Percentiles rank a stretch among this genome's conserved stretches.
These are phyloP conservation scores for Hyppa rectilinea DNA, from an alignment of 2,888 invertebrate genomes.

Conservation along the genomic window DNA sequence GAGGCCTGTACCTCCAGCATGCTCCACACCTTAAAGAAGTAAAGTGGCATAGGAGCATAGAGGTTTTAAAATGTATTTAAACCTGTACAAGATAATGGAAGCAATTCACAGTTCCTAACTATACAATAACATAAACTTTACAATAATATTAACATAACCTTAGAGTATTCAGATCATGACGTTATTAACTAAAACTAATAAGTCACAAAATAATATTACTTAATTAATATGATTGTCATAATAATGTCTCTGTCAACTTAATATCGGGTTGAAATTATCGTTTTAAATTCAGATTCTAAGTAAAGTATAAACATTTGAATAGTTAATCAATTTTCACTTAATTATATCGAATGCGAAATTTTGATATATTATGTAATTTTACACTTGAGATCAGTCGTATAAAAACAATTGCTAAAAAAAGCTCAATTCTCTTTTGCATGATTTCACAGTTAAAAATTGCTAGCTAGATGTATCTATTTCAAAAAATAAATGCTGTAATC, in stretches of 20 bases:
- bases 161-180: conserved; percentile 72
- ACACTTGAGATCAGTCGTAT: conserved; percentile 24
- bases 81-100: conserved; percentile 35
- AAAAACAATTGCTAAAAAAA: background rate
- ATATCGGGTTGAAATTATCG: background rate
- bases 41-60: background rate
- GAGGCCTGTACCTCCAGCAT: background rate
- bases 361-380: conserved; percentile 16
- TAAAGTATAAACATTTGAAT: background rate
- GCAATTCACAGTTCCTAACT: conserved; percentile 35
- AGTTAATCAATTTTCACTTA: background rate
- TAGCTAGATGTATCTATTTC: background rate
- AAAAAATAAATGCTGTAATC: conserved; percentile 55
- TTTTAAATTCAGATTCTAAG: background rate
- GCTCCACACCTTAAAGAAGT: no score
- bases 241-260: conserved; percentile 25
- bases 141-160: conserved; percentile 51
- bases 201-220: conserved; percentile 57
- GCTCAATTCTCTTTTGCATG: background rate
- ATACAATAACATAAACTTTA: conserved; percentile 44
- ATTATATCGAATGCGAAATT: background rate
- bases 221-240: conserved; percentile 37
- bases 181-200: conserved; percentile 59
- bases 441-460: conserved; percentile 15
- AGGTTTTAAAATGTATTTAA: conserved; percentile 34